Percentiles rank a stretch among this genome's conserved stretches.
phyloP scores from a whole-genome alignment of 2,797 vertebrate species.

The Sardinella longiceps region DNA sequence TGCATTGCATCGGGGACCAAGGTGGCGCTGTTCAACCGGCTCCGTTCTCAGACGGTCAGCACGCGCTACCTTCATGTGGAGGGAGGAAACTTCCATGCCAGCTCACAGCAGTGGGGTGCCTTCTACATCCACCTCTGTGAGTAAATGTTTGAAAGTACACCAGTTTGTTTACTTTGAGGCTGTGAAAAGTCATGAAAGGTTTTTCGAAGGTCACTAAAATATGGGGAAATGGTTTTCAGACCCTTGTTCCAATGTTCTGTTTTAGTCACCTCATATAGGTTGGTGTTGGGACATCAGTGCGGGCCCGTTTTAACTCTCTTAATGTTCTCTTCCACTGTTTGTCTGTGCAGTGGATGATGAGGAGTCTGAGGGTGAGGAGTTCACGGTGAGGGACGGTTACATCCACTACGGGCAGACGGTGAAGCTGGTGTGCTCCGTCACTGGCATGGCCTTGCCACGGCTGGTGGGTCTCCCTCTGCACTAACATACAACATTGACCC shows the following conservation, averaged over 20 bases:
- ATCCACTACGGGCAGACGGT: constrained; percentile 98
- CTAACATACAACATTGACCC: neutral
- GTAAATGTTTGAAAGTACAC: constrained; percentile 59
- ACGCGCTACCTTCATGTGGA: constrained; percentile 98
- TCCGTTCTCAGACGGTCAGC: constrained; percentile 97
- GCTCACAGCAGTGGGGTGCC: constrained; percentile 98
- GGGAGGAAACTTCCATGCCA: constrained; percentile 98
- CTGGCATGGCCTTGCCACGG: constrained; percentile 97
- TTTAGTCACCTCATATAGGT: neutral
- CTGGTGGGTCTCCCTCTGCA: constrained; percentile 77
- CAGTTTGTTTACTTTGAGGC: no score
- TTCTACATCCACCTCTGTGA: constrained; percentile 98
- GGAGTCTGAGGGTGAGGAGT: constrained; percentile 99
- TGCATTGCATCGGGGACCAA: constrained; percentile 99
- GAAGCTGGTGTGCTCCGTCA: constrained; percentile 96
- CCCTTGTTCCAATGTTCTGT: neutral
- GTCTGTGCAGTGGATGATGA: constrained; percentile 91
- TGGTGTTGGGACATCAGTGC: neutral
- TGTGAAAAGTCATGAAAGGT: no score
- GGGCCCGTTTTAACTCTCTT: neutral
- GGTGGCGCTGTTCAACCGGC: constrained; percentile 96
- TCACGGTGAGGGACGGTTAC: constrained; percentile 96
- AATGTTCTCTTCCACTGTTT: neutral
- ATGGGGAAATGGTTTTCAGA: no score
- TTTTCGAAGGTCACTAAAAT: no score